A percentile compares a stretch with the other conserved stretches of the same genome.
phyloP scores from a whole-genome alignment of 2,888 invertebrate genomes.

The Bugulina stolonifera region DNA sequence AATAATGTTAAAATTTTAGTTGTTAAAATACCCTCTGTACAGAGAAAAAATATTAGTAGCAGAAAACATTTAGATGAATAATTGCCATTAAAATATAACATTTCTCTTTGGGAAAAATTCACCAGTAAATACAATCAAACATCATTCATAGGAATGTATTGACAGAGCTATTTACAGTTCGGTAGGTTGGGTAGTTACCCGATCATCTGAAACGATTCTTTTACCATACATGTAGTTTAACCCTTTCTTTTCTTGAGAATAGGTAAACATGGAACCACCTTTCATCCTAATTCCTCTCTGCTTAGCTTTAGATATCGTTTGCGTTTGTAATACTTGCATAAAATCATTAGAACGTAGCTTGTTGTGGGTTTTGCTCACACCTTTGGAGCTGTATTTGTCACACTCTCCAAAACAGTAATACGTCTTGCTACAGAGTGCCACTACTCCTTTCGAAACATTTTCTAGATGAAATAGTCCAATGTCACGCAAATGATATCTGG shows the following conservation, averaged over 20 bases:
- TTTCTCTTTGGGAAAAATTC: too few relatives aligned
- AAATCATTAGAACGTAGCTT: not conserved
- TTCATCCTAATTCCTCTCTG: not conserved
- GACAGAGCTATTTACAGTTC: too few relatives aligned
- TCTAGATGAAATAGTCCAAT: conserved; percentile 22
- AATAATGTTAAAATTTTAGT: too few relatives aligned
- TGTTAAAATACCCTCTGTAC: too few relatives aligned
- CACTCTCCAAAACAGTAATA: not conserved
- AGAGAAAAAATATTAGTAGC: too few relatives aligned
- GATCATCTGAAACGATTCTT: not conserved
- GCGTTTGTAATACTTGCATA: not conserved
- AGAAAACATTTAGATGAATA: too few relatives aligned
- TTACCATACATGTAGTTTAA: conserved; percentile 1
- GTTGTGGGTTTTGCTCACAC: not conserved
- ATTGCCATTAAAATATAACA: too few relatives aligned
- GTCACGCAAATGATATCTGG: not conserved
- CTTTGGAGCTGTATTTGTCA: not conserved
- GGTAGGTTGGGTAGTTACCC: not conserved
- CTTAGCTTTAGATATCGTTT: not conserved
- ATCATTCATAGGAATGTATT: too few relatives aligned
- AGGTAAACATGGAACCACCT: not conserved
- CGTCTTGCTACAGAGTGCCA: not conserved
- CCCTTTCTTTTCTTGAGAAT: not conserved
- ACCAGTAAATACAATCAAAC: too few relatives aligned
- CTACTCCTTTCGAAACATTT: not conserved